phyloP scores from a whole-genome alignment of 2,113 vertebrate species.

The Guaruba guarouba region DNA sequence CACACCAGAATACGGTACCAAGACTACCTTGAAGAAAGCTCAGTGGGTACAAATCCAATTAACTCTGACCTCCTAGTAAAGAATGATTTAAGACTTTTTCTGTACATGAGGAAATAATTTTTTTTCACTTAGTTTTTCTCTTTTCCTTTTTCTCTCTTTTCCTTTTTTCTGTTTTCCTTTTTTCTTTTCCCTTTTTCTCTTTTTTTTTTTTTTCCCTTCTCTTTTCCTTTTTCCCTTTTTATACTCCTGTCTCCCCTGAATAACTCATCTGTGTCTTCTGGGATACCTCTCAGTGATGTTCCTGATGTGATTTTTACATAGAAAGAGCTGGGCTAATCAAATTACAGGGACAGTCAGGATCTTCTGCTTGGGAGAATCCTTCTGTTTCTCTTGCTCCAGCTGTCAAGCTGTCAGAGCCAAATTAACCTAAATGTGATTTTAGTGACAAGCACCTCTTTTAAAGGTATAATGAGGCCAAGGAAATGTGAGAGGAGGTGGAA shows the following conservation, averaged over 20 bases:
- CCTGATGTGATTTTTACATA: not conserved
- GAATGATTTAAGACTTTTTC: conserved; percentile 7
- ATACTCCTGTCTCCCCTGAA: not conserved
- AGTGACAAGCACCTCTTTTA: not conserved
- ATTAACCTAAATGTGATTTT: not conserved
- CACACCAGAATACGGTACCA: conserved; percentile 32
- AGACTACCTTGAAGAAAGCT: conserved; percentile 40
- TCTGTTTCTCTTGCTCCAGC: not conserved
- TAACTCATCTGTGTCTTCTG: not conserved
- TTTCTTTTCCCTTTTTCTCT: too few relatives aligned
- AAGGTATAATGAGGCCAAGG: not conserved
- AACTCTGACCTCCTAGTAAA: conserved; percentile 40
- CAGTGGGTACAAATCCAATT: conserved; percentile 15
- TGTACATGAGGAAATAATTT: not conserved
- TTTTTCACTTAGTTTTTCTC: not conserved
- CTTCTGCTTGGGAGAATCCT: not conserved
- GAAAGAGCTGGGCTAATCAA: not conserved
- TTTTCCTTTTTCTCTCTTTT: not conserved
- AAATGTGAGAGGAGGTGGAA: not conserved
- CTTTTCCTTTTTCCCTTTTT: too few relatives aligned
- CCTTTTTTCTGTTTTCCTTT: too few relatives aligned
- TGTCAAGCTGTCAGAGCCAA: not conserved
- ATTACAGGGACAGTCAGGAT: not conserved
- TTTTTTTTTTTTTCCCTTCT: fast-evolving
- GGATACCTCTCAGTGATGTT: not conserved